A percentile compares a stretch with the other conserved stretches of the same genome.
Evolutionary conservation across 2,113 vertebrate genomes (phyloP).

Genomic region (Forbesichthys agassizii): DNA sequence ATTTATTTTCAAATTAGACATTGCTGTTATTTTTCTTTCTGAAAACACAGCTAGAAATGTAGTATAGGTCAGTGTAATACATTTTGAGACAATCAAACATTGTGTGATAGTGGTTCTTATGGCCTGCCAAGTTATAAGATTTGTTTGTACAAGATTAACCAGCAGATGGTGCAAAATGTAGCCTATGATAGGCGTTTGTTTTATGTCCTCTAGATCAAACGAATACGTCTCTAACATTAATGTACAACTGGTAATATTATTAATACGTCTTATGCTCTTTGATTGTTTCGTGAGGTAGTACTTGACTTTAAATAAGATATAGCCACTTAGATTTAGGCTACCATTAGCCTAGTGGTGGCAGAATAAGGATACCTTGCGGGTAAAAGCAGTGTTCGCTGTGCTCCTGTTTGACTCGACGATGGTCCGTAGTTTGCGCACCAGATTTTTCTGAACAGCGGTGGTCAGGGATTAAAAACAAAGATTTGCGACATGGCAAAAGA

Average conservation of each 20-base stretch:
- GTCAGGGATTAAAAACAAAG: background rate
- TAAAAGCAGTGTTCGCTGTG: background rate
- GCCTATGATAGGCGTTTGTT: background rate
- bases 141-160: constrained; percentile 21
- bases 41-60: too few species aligned
- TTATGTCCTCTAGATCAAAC: background rate
- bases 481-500: constrained; percentile 85
- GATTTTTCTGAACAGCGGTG: constrained; percentile 32
- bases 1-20: background rate
- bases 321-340: background rate
- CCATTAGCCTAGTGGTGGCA: background rate
- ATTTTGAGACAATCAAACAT: too few species aligned
- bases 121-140: too few species aligned
- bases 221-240: background rate
- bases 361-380: background rate
- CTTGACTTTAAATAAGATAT: background rate
- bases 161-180: constrained; percentile 50
- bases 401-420: background rate
- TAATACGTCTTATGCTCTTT: too few species aligned
- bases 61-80: too few species aligned
- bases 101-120: too few species aligned
- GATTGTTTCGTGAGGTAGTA: background rate
- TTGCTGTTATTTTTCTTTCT: too few species aligned
- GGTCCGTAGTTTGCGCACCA: constrained; percentile 34
- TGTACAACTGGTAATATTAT: too few species aligned